Percentiles rank a stretch among this genome's conserved stretches.
phyloP scores from a whole-genome alignment of 2,888 invertebrate genomes.

The Lochmaea crataegi region DNA sequence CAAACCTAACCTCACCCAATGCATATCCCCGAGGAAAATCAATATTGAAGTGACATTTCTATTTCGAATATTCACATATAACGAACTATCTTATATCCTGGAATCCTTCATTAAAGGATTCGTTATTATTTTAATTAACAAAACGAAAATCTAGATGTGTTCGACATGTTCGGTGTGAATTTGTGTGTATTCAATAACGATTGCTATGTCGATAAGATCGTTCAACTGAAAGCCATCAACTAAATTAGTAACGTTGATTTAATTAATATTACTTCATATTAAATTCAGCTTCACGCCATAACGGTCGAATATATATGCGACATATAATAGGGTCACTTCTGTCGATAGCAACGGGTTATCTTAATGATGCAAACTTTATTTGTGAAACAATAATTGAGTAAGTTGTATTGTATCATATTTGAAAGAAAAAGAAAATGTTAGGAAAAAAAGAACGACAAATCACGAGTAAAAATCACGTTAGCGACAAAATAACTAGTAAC shows the following conservation, averaged over 20 bases:
- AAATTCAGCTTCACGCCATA: neutral
- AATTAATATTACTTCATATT: neutral
- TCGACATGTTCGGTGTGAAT: neutral
- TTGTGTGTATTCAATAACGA: conserved; percentile 1
- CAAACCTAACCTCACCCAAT: too few relatives aligned
- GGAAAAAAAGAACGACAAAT: conserved; percentile 39
- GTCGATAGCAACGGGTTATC: neutral
- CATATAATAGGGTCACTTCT: neutral
- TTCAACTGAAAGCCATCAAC: neutral
- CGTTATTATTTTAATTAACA: conserved; percentile 7
- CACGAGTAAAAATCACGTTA: conserved; percentile 49
- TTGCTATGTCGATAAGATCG: neutral
- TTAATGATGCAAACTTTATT: neutral
- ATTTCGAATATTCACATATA: too few relatives aligned
- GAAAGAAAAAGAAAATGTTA: conserved; percentile 32
- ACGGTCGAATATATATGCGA: neutral
- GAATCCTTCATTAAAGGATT: neutral
- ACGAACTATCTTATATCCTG: neutral
- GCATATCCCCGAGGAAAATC: too few relatives aligned
- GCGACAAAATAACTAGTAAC: conserved; percentile 46
- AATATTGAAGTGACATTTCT: too few relatives aligned
- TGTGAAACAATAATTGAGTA: neutral
- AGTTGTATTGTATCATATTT: neutral
- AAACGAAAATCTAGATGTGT: conserved; percentile 8
- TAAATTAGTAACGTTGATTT: neutral